These are phyloP conservation scores for Peromyscus aztecus DNA, from an alignment of 2,797 vertebrate species.

Conservation along the genomic window DNA sequence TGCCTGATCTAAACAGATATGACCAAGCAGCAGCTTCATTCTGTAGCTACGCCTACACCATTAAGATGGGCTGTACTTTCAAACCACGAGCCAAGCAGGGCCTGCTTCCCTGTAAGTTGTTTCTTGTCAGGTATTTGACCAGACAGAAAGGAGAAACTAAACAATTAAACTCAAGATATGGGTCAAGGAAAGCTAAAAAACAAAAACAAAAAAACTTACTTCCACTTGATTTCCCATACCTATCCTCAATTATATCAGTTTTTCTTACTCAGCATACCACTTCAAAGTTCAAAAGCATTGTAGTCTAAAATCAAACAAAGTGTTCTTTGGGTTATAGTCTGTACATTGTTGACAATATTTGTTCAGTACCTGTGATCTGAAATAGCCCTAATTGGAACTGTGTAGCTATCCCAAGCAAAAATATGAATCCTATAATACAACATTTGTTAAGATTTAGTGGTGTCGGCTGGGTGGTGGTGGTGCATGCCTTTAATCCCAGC, in stretches of 20 bases:
- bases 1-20: neutral
- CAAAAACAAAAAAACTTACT: neutral
- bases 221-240: neutral
- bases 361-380: neutral
- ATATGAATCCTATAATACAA: neutral
- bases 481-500: no score
- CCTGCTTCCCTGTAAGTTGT: neutral
- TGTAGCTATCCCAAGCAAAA: neutral
- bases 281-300: neutral
- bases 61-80: neutral
- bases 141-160: neutral
- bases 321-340: neutral
- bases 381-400: neutral
- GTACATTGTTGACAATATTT: neutral
- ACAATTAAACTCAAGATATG: neutral
- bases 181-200: neutral
- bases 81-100: neutral
- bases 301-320: slow-evolving; percentile 3
- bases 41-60: neutral
- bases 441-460: neutral
- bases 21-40: neutral
- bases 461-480: neutral
- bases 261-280: neutral
- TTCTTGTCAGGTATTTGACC: neutral
- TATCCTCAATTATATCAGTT: neutral